A percentile compares a stretch with the other conserved stretches of the same genome.
phyloP scores from a whole-genome alignment of 2,113 vertebrate genomes.

The Amphilophus citrinellus region DNA sequence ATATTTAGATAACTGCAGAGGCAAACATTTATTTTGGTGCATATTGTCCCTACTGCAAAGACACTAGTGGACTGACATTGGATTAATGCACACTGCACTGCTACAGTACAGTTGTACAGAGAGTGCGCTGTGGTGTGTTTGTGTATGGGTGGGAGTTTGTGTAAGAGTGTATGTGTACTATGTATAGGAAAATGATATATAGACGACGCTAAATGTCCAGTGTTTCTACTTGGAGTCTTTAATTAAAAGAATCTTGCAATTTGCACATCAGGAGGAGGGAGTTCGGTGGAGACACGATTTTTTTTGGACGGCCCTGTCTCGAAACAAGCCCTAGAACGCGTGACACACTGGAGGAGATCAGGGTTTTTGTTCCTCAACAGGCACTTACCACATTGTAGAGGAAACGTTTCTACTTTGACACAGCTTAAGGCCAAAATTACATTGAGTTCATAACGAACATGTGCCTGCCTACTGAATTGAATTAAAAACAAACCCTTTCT shows the following conservation, averaged over 20 bases:
- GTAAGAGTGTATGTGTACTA: slow-evolving; percentile 59
- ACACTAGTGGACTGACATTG: slow-evolving; percentile 58
- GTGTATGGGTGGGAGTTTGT: slow-evolving; percentile 51
- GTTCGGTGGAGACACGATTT: slow-evolving; percentile 84
- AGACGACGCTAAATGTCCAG: slow-evolving; percentile 85
- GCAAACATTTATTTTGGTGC: slow-evolving; percentile 34
- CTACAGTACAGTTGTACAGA: slow-evolving; percentile 34
- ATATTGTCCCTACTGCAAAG: slow-evolving; percentile 47
- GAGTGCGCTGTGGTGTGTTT: slow-evolving; percentile 58
- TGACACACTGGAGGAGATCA: slow-evolving; percentile 67
- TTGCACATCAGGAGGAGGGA: slow-evolving; percentile 94
- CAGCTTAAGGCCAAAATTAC: slow-evolving; percentile 40
- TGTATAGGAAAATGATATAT: slow-evolving; percentile 67
- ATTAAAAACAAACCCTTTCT: slow-evolving; percentile 22
- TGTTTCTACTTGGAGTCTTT: slow-evolving; percentile 89
- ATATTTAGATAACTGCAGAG: slow-evolving; percentile 29
- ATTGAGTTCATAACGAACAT: slow-evolving; percentile 21
- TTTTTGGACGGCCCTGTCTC: slow-evolving; percentile 48
- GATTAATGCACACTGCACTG: slow-evolving; percentile 32
- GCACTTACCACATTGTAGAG: slow-evolving; percentile 50
- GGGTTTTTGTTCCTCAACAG: slow-evolving; percentile 54
- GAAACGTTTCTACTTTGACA: slow-evolving; percentile 15
- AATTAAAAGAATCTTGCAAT: slow-evolving; percentile 98
- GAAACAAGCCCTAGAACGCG: slow-evolving; percentile 49
- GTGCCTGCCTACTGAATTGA: slow-evolving; percentile 70